A percentile compares a stretch with the other conserved stretches of the same genome.
These are phyloP conservation scores for Acromyrmex echinatior DNA, from an alignment of 1,140 invertebrate species.

Conservation along the genomic window DNA sequence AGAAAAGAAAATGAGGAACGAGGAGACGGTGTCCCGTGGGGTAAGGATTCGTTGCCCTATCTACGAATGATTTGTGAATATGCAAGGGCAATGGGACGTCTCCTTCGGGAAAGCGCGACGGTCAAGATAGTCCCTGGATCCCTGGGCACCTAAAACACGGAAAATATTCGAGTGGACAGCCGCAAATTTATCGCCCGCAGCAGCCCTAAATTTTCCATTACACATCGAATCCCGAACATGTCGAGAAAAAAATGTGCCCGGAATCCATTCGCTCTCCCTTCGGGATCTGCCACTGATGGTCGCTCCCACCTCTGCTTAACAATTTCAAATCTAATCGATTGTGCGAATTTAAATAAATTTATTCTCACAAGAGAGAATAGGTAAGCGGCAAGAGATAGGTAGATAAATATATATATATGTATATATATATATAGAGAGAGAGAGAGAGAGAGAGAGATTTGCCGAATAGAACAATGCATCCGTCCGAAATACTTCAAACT, in stretches of 20 bases:
- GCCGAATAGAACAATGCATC: background rate
- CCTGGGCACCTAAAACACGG: conserved; percentile 85
- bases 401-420: background rate
- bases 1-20: conserved; percentile 67
- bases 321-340: conserved; percentile 12
- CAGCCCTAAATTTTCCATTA: conserved; percentile 86
- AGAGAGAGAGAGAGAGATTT: background rate
- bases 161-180: conserved; percentile 86
- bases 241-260: conserved; percentile 74
- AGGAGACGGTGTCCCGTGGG: conserved; percentile 74
- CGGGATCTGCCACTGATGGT: conserved; percentile 49
- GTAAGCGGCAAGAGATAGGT: too few species aligned
- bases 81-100: conserved; percentile 85
- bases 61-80: conserved; percentile 86
- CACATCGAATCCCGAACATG: conserved; percentile 80
- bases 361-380: background rate
- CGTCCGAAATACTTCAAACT: conserved; percentile 9
- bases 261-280: conserved; percentile 77
- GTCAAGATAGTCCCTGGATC: conserved; percentile 85
- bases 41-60: conserved; percentile 74
- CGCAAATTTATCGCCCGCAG: conserved; percentile 84
- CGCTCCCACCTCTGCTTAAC: conserved; percentile 19
- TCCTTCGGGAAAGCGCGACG: conserved; percentile 82
- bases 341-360: conserved; percentile 41
- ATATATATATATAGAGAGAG: background rate